A percentile compares a stretch with the other conserved stretches of the same genome.
Conservation (phyloP, 2,113 vertebrate species). For the Setophaga kirtlandii region DNA sequence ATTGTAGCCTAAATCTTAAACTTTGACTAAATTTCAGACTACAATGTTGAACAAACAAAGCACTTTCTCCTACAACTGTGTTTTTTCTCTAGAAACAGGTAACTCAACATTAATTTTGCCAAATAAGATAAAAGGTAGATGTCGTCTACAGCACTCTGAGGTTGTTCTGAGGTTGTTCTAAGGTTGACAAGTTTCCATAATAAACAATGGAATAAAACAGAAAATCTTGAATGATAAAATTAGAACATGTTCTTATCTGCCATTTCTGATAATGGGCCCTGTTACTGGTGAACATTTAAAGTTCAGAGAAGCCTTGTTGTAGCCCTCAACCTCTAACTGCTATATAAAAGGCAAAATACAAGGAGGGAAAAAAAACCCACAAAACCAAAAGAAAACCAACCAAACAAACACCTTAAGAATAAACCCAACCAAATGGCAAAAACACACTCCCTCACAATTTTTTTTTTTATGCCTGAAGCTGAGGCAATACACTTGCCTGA, state of each 20-base stretch:
- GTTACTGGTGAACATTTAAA: not conserved
- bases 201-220: not conserved
- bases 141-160: not conserved
- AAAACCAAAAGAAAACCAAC: not conserved
- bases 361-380: not conserved
- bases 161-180: not conserved
- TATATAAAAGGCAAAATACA: not conserved
- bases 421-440: accelerated
- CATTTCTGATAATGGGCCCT: not conserved
- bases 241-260: not conserved
- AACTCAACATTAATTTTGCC: not conserved
- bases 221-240: not conserved
- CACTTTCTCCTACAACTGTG: not conserved
- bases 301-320: not conserved
- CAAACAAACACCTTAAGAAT: not conserved
- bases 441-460: accelerated
- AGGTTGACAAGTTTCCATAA: not conserved
- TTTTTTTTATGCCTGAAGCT: not conserved
- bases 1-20: not conserved
- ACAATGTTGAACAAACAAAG: not conserved
- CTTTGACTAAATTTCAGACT: constrained; percentile 5
- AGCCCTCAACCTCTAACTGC: not conserved
- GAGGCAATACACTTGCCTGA: not conserved
- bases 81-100: not conserved
- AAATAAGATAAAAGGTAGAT: not conserved